Evolutionary conservation across 2,888 invertebrate genomes (phyloP), one percentile per base, ranked within the genome.

Genomic region (Agrochola circellaris): DNA sequence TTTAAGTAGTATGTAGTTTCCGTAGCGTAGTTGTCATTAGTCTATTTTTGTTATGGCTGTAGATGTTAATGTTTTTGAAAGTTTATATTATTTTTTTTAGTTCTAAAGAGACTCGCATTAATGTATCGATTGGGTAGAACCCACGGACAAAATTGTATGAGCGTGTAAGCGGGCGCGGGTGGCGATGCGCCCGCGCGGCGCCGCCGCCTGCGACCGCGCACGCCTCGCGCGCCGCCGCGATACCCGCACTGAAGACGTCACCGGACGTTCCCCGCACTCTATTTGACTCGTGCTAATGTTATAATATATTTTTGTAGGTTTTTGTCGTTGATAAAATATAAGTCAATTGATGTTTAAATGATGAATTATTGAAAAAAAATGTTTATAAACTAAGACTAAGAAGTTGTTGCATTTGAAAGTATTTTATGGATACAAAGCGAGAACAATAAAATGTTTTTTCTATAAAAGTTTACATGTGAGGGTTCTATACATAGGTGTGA

Each of bases 371-470:
- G 94, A 95, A 94, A 91, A 93, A 94, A 95, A 95, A 94, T 95
- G 95, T 96, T 95, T 95, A 96, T 95, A 95, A 94, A 94, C 89
- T 96, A 96, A 96, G 95, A 95, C 93, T 96, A 96, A 96, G 95
- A 95, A 95, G 95, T 96, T 96, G 96, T 96, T 96, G 96, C 96
- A 96, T 96, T 96, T 96, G 95, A 96, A 96, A 95, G 96, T 96
- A 96, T 96, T 96, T 96, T 96, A 95, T 95, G 95, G 92, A 96
- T 96, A 95, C 95, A 95, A 95, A 95, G 94, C 95, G 95, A 96
- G 96, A 96, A 96, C 96, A 96, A 96, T 96, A 95, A 96, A 94
- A 94, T 94, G 95, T 96, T 96, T 96, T 94, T 96, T 96, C 94
- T 96, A 96, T 94, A 95, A 96, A 96, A 93, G 93, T 96, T 96